These are phyloP conservation scores for Notodonta ziczac DNA, from an alignment of 2,888 invertebrate genomes.

Conservation along the genomic window DNA sequence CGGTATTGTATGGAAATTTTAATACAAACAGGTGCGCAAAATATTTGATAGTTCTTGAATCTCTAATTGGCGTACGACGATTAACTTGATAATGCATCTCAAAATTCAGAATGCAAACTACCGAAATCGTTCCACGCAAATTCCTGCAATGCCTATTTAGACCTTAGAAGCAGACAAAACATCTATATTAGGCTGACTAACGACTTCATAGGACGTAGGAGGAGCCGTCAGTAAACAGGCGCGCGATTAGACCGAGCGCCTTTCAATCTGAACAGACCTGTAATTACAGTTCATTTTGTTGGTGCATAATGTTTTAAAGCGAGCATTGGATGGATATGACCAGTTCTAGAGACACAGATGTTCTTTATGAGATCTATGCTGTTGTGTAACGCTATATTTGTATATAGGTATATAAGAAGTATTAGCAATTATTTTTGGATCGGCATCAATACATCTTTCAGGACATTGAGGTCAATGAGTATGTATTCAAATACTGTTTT, in stretches of 20 bases:
- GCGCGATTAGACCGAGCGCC: conserved; percentile 37
- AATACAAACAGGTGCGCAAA: too few species aligned
- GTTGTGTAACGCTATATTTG: background rate
- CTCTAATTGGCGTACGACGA: background rate
- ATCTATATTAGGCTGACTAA: conserved; percentile 20
- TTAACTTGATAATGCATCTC: background rate
- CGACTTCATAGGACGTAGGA: conserved; percentile 21
- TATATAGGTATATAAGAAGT: background rate
- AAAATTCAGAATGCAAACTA: background rate
- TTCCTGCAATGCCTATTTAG: background rate
- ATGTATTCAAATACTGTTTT: too few species aligned
- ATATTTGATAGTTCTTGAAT: too few species aligned
- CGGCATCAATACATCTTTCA: background rate
- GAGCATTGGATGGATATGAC: conserved; percentile 2
- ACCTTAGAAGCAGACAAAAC: conserved; percentile 9
- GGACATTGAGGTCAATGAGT: too few species aligned
- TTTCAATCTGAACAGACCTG: conserved; percentile 37
- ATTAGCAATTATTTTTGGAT: background rate
- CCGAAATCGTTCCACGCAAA: background rate
- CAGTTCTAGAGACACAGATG: background rate
- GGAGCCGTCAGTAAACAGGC: conserved; percentile 33
- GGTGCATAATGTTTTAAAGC: conserved; percentile 6
- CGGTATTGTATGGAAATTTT: too few species aligned
- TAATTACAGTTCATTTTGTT: conserved; percentile 42
- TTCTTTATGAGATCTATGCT: background rate